Conservation (phyloP, 2,113 vertebrate genomes). For the Fulmarus glacialis region DNA sequence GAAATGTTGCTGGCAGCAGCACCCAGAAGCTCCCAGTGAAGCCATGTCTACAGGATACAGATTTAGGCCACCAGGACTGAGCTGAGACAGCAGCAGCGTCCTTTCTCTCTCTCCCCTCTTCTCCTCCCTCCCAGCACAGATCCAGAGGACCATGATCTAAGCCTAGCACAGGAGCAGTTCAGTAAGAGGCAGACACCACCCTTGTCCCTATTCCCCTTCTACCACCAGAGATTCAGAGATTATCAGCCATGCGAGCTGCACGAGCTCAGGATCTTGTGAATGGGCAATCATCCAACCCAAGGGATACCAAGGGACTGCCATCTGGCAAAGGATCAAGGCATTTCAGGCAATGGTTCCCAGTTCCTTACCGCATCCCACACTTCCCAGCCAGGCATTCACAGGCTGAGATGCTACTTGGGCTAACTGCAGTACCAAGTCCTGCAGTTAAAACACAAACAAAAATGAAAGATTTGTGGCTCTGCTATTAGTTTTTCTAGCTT, state of each 20-base stretch:
- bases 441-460: background rate
- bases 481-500: background rate
- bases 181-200: background rate
- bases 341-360: background rate
- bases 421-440: background rate
- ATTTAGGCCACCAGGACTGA: background rate
- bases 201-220: background rate
- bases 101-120: background rate
- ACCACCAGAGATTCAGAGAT: background rate
- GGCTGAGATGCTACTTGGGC: background rate
- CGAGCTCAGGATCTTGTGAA: accelerated
- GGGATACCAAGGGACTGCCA: background rate
- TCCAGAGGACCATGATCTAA: accelerated
- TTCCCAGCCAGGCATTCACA: background rate
- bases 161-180: background rate
- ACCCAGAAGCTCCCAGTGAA: background rate
- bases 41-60: background rate
- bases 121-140: background rate
- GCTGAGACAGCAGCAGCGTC: background rate
- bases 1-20: background rate
- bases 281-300: background rate
- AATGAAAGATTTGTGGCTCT: background rate
- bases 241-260: background rate
- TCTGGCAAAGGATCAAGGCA: background rate
- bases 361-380: background rate